These are phyloP conservation scores for Agrochola circellaris DNA, from an alignment of 2,888 invertebrate species.

Conservation along the genomic window DNA sequence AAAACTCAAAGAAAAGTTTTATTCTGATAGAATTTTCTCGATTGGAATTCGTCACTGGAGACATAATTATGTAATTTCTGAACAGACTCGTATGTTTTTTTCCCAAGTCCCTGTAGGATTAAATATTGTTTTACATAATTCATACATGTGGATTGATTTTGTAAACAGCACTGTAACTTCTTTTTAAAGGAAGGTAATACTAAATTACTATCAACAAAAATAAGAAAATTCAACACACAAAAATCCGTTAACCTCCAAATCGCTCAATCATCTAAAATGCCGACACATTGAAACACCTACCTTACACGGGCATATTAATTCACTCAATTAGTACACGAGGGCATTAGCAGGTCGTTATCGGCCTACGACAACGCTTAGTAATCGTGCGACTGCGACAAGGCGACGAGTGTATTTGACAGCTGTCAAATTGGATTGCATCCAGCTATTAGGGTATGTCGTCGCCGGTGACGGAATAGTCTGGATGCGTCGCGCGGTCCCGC, in stretches of 20 bases:
- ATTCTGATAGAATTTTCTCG: neutral
- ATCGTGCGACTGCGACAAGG: constrained; percentile 84
- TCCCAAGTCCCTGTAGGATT: neutral
- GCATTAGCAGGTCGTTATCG: constrained; percentile 86
- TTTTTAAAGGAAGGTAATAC: neutral
- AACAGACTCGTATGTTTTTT: neutral
- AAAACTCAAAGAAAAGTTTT: neutral
- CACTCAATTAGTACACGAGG: constrained; percentile 72
- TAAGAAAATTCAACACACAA: neutral
- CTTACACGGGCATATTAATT: constrained; percentile 81
- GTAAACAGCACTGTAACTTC: neutral
- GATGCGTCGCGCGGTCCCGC: constrained; percentile 69
- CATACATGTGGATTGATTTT: neutral
- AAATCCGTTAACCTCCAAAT: constrained; percentile 6
- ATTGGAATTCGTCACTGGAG: neutral
- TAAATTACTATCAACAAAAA: too few relatives aligned
- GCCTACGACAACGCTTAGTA: constrained; percentile 78
- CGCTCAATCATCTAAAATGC: constrained; percentile 41
- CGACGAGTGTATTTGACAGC: constrained; percentile 89
- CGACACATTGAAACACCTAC: constrained; percentile 62
- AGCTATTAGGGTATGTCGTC: constrained; percentile 87
- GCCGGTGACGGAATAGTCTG: constrained; percentile 69
- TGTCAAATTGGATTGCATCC: constrained; percentile 89
- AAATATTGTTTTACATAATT: neutral
- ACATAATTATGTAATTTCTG: too few relatives aligned